Percentiles rank a stretch among this genome's conserved stretches.
Evolutionary conservation across 2,113 vertebrate species (phyloP).

Genomic region (Planiliza haematocheilus): DNA sequence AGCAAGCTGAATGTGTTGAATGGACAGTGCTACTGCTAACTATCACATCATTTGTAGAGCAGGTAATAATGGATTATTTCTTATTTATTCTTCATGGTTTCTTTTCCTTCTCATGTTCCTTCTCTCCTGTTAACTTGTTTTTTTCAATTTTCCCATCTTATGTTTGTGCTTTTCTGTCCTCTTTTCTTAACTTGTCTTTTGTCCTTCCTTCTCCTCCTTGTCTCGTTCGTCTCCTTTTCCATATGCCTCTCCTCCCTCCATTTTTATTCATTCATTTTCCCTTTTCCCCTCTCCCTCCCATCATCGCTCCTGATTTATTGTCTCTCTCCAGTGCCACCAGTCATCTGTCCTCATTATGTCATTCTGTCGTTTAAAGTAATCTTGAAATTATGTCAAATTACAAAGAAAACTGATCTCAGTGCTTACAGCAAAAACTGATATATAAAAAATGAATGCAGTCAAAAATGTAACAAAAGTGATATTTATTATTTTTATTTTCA

Average conservation of each 20-base stretch:
- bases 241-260: background rate
- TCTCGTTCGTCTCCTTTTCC: background rate
- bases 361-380: background rate
- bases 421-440: background rate
- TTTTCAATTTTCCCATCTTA: too few relatives aligned
- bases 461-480: background rate
- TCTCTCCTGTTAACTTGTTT: too few relatives aligned
- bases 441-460: background rate
- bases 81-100: background rate
- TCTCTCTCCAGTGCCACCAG: background rate
- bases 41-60: too few relatives aligned
- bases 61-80: background rate
- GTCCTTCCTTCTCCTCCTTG: background rate
- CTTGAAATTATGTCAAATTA: background rate
- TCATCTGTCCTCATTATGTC: constrained; percentile 6
- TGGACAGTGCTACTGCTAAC: too few relatives aligned
- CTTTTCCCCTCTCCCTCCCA: background rate
- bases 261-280: background rate
- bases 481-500: background rate
- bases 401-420: background rate
- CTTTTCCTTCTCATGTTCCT: too few relatives aligned
- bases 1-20: too few relatives aligned
- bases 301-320: background rate
- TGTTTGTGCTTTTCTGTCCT: background rate
- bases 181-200: background rate